Base-by-base conservation (phyloP, 37 sponge, comb jelly and placozoan genomes). In the Ephydatia muelleri region DNA sequence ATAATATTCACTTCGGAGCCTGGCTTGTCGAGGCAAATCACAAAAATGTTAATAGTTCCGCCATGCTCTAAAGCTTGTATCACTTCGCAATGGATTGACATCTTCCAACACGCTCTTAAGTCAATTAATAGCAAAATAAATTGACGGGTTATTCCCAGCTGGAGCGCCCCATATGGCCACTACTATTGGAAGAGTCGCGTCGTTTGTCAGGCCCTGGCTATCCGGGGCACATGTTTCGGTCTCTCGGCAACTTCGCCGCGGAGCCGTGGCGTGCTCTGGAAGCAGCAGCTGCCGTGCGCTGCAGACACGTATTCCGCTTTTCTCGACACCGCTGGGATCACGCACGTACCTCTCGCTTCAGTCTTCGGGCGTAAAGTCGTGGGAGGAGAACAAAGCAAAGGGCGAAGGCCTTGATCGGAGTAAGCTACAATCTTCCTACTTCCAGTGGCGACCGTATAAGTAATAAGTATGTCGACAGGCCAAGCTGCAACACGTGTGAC, bases 1-100 rank as follows among this genome's bases (percentile, higher is more conserved):
- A 89, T 89, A 47, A 89, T 83, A 49, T 89, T 89, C 12, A 83
- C 72, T 22, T 77, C 72, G 11, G 32, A 8, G 5, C 36, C 73
- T 8, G 69, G 28, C 22, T 28, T 22, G 49, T 85, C 72, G 14
- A 82, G 32, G 49, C 82, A 82, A 70, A 82, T 82, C 30, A 82
- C 72, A 26, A 82, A 82, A 32, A 82, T 39, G 32, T 82, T 82
- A 6, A 82, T 13, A 38, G 82, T 82, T 2, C 82, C 82, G 16
- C 19, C 5, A 9, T 9, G 21, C 1, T 82, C 72, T 49, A 82
- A 26, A 32, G 82, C 48, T 39, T 82, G 82, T 22, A 82, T 72
- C 49, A 82, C 49, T 32, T 82, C 82, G 40, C 72, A 82, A 8
- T 82, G 73, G 0, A 82, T 49, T 23, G 73, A 29, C 43, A 43